Evolutionary conservation across 1,140 invertebrate species (phyloP), one percentile per base, ranked within the genome.

Genomic region (Nephila pilipes): DNA sequence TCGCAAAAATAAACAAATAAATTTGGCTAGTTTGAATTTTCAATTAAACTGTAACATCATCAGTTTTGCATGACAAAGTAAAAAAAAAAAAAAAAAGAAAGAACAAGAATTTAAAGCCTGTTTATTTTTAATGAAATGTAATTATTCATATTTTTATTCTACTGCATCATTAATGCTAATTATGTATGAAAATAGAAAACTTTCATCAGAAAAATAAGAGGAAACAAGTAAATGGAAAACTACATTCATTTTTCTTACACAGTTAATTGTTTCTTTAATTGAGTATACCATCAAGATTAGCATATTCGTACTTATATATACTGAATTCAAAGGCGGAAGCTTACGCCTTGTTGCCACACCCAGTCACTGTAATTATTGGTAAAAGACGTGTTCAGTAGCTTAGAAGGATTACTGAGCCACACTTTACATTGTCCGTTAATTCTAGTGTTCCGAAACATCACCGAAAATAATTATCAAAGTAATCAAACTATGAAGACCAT

Each of bases 391-490:
- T 65, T 75, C 69, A 36, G 32, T 32, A 32, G 69, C 29, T 75
- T 75, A 63, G 22, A 25, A n/a, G 60, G 10, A 63, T 63, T 63
- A 75, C 32, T 18, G 69, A 75, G 18, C 5, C 1, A 29, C 69
- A 36, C 69, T 10, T 25, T 29, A 75, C 29, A 36, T 16, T 5
- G 20, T 60, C 22, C 58, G 16, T 60, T 75, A 75, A 75, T 75
- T 36, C 63, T 65, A 25, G 22, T 12, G 63, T 12, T 2, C 69
- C 14, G 16, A 20, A 36, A 32, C 29, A 75, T 75, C 69, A 18
- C 69, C 69, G 32, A 75, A 75, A 75, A 75, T 32, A 75, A 75
- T 75, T 75, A 75, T 75, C 69, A 75, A 29, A 75, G 4, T 75
- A 75, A 75, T 75, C 69, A 75, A 75, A 75, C 29, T 32, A 29